Evolutionary conservation across 2,113 vertebrate genomes (phyloP).

Genomic region (Coptodon bakossiorum): DNA sequence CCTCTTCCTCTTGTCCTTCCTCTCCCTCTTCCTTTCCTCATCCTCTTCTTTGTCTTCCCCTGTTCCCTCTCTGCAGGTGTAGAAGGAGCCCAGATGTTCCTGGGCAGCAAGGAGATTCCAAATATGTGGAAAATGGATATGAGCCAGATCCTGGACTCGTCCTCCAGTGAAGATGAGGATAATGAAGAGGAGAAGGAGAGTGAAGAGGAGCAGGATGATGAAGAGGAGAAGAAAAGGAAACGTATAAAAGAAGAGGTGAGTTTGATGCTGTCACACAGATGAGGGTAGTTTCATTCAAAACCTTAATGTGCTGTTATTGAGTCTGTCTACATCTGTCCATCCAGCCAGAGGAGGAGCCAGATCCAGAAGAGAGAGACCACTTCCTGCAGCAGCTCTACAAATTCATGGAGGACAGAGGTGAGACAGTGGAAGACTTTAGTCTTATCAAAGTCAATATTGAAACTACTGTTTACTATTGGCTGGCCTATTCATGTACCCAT

Average conservation of each 20-base stretch:
- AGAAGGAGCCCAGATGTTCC: conserved; percentile 78
- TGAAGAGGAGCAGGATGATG: conserved; percentile 73
- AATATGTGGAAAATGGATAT: conserved; percentile 95
- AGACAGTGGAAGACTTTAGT: not conserved
- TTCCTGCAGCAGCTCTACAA: conserved; percentile 99
- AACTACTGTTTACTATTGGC: not conserved
- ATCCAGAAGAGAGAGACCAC: conserved; percentile 94
- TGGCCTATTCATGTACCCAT: not conserved
- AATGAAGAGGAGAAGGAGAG: conserved; percentile 79
- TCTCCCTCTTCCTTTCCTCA: no score
- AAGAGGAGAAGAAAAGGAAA: conserved; percentile 53
- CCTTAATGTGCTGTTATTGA: not conserved
- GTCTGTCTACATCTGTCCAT: not conserved
- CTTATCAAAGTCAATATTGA: not conserved
- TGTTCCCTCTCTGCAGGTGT: conserved; percentile 67
- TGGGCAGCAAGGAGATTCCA: conserved; percentile 76
- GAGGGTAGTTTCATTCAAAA: not conserved
- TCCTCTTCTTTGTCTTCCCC: not conserved
- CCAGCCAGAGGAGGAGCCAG: conserved; percentile 92
- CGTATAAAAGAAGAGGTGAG: conserved; percentile 61
- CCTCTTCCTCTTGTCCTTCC: not conserved
- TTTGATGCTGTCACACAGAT: not conserved
- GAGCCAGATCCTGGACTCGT: conserved; percentile 94
- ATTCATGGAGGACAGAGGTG: conserved; percentile 99
- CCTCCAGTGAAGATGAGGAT: conserved; percentile 86